Percentiles rank a stretch among this genome's conserved stretches.
Evolutionary conservation across 2,113 vertebrate genomes (phyloP).

Genomic region (Morone saxatilis): DNA sequence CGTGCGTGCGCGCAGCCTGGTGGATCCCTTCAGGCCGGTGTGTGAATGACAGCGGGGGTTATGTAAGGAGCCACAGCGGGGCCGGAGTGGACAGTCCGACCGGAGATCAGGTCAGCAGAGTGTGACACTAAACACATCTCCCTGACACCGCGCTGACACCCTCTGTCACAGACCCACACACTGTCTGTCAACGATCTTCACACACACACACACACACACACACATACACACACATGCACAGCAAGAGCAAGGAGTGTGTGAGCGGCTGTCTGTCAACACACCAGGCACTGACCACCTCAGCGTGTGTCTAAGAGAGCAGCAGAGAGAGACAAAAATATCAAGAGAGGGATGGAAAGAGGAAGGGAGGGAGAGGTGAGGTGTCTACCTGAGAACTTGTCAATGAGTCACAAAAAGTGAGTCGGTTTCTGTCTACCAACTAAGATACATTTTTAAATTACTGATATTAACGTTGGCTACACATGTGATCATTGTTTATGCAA

Average conservation of each 20-base stretch:
- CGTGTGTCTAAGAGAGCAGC: constrained; percentile 56
- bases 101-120: constrained; percentile 88
- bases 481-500: not conserved
- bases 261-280: constrained; percentile 77
- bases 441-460: constrained; percentile 14
- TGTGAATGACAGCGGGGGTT: constrained; percentile 87
- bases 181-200: constrained; percentile 79
- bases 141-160: constrained; percentile 86
- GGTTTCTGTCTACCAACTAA: constrained; percentile 23
- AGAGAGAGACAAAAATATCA: constrained; percentile 71
- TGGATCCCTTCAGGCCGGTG: constrained; percentile 79
- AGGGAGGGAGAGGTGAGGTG: constrained; percentile 24
- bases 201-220: constrained; percentile 55
- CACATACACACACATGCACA: constrained; percentile 15
- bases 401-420: constrained; percentile 51
- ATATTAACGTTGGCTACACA: not conserved
- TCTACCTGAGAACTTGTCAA: constrained; percentile 64
- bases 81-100: constrained; percentile 85
- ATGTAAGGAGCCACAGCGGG: constrained; percentile 87
- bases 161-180: constrained; percentile 85
- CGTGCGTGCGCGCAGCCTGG: constrained; percentile 17
- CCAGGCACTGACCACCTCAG: constrained; percentile 69
- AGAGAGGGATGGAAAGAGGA: constrained; percentile 46
- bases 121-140: constrained; percentile 89
- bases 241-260: constrained; percentile 61